Base-by-base conservation (phyloP, 2,113 vertebrate genomes). In the Emydura subglobosa region DNA sequence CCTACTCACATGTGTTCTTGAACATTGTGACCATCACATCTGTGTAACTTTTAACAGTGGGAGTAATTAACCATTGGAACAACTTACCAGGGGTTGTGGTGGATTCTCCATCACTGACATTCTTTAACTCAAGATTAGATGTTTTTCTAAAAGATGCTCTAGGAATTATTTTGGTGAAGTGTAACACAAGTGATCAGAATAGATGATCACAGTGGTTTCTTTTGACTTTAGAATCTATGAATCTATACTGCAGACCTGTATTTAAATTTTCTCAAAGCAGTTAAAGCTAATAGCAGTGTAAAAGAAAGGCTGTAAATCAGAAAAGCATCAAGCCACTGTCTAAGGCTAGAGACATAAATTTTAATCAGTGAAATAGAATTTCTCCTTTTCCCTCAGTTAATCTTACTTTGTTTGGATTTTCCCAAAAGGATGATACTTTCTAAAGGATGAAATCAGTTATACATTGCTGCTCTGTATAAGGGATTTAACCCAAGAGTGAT, bases 301-400 rank as follows among this genome's bases (percentile, higher is more conserved):
- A 93, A 95, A 88, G 86, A 95, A 97, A 94, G 57, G 19, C 21
- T 94, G 51, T 93, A 94, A 89, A 97, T 97, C 93, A 88, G 87
- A 72, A 94, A 95, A 97, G 1, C 59, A 96, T 90, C 83, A 96
- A 96, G 91, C 72, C 9, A 2, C 86, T 90, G 4, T 85, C 96
- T 95, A 95, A 96, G 93, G 96, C 94, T 72, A 59, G 5, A 80
- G 6, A 86, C 85, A 87, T 79, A 96, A 90, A 96, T 93, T 97
- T 93, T 96, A 97, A 96, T 95, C 88, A 95, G 31, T 87, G 95
- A 90, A 96, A 96, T 51, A 95, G 44, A 96, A 72, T 91, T 96
- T 93, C 88, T 27, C 91, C 86, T 83, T 31, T 96, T 97, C 86
- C 4, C 5, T 74, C 94, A 83, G 88, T 92, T 97, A 97, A n/a